These are phyloP conservation scores for Morpho achilles DNA, from an alignment of 2,888 invertebrate genomes.

Conservation along the genomic window DNA sequence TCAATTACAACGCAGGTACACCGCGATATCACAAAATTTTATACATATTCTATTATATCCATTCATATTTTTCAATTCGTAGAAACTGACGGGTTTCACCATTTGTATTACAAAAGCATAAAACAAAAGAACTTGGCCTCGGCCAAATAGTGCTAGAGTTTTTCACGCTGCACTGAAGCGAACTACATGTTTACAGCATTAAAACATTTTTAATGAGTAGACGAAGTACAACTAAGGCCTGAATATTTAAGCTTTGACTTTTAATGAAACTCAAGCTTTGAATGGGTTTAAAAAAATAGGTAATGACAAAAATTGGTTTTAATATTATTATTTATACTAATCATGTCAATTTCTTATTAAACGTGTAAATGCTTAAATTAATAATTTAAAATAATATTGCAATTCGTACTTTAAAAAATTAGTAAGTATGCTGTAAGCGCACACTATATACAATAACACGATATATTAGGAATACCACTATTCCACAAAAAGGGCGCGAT, in stretches of 20 bases:
- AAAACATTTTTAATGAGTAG: constrained; percentile 21
- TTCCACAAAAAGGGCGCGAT: no score
- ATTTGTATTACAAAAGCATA: constrained; percentile 6
- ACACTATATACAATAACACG: no score
- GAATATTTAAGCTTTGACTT: constrained; percentile 4
- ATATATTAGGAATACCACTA: no score
- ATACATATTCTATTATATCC: no score
- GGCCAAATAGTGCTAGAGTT: constrained; percentile 19
- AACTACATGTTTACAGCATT: constrained; percentile 21
- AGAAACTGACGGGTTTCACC: constrained; percentile 6
- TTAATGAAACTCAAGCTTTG: constrained; percentile 2
- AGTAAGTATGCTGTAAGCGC: no score
- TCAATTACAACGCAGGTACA: no score
- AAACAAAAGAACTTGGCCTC: constrained; percentile 24
- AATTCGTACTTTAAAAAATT: no score
- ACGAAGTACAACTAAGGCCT: constrained; percentile 14
- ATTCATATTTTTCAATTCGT: no score
- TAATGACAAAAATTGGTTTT: not conserved
- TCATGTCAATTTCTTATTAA: no score
- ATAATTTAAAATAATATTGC: no score
- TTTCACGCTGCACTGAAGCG: constrained; percentile 18
- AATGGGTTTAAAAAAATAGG: not conserved
- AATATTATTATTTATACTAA: not conserved
- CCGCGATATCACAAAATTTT: no score
- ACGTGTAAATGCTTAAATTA: no score